Evolutionary conservation across 2,113 vertebrate species (phyloP), one percentile per base, ranked within the genome.

Genomic region (Salvelinus sp.): DNA sequence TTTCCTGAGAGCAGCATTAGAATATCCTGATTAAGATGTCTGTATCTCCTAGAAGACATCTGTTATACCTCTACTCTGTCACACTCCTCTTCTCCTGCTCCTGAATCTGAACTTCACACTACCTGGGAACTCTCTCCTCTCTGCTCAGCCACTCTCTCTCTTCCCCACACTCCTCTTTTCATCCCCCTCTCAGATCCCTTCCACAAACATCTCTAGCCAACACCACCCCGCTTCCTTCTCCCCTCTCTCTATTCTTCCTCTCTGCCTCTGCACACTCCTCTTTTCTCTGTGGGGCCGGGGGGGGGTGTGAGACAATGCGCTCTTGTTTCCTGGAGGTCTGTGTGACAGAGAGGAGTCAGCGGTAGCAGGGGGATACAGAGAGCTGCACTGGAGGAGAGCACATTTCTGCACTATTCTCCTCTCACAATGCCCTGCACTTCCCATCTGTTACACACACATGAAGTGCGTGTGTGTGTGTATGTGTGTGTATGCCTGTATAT

Each of bases 401-500:
- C 95, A 95, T 95, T 95, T 93, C 94, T 94, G 93, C 93, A 95
- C 94, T 86, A 92, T 92, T 91, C 92, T 78, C 71, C 92, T 93
- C 82, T 84, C 82, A 92, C 93, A 95, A 92, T 95, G 95, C 93
- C 93, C 94, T 93, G 94, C 94, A 93, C 92, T 92, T 92, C 38
- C 97, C 97, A 98, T 99, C 97, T 98, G 97, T 96, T 96, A 92
- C 38, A 44, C 38, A 89, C 92, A 91, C 79, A 77, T 18, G 1
- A 58, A 33, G 76, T 80, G 78, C 25, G 75, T 57, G 90, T 71
- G 72, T 88, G 88, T 82, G 81, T 87, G 92, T 95, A 92, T 57
- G n/a, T 33, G 54, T 66, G 75, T 72, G 82, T n/a, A 70, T 80
- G 90, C 68, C 80, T 92, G 91, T 87, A 86, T 89, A 94, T 96